Evolutionary conservation across 37 sponge, comb jelly and placozoan genomes (phyloP), one percentile per base, ranked within the genome.

Genomic region (Halisarca cf. caerulea): DNA sequence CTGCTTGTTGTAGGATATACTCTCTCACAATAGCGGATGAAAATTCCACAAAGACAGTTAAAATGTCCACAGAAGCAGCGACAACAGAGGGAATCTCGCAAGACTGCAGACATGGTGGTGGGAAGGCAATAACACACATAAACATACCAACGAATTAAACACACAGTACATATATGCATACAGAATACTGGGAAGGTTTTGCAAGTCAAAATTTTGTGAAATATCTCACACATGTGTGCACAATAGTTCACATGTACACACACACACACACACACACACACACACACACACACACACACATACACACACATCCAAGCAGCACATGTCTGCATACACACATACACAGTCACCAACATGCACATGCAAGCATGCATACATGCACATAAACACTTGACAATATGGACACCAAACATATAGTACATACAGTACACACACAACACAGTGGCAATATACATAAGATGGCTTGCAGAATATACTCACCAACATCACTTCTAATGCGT

Each of bases 61-160:
- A 82, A 37, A 97, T 92, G 60, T 97, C 94, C 17, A 94, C 87
- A 39, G 92, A 90, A 34, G 84, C 81, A 6, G 72, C 68, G 59
- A 92, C 87, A 0, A 92, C 87, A 42, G 41, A 84, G 7, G 57
- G 81, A 30, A 90, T 86, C 44, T 96, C 96, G 51, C 83, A 88
- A 9, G 81, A 55, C 90, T 89, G 80, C 2, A 64, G 28, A 2
- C 73, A 37, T 32, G 8, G 5, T 33, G 5, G 20, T 32, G 18
- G 9, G 18, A 6, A 71, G 9, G 39, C 30, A 71, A 6, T 33
- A 6, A 37, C 30, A 71, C 41, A 30, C 41, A 71, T 18, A 37
- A 5, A 23, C 64, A 23, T 15, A 62, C 30, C 27, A n/a, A 25
- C 28, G 9, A 66, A 66, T 17, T 66, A 66, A 66, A 66, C 28